Evolutionary conservation across 2,888 invertebrate genomes (phyloP).

Genomic region (Stenotaenia linearis): DNA sequence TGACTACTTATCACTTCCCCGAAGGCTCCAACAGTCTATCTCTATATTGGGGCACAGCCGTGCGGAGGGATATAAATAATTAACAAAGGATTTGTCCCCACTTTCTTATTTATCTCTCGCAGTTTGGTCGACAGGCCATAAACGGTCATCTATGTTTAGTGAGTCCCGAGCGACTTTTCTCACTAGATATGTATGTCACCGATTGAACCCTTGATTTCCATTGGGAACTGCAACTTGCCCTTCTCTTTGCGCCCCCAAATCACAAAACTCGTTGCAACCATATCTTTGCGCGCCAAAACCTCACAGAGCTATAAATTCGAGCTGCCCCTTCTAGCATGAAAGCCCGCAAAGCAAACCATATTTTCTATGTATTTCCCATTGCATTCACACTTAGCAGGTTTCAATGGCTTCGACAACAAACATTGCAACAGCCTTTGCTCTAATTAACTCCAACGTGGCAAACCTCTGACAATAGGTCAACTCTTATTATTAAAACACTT

Average conservation of each 20-base stretch:
- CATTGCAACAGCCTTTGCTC: too few species aligned
- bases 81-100: background rate
- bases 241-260: background rate
- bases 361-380: too few species aligned
- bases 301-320: background rate
- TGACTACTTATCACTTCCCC: too few species aligned
- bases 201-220: conserved; percentile 11
- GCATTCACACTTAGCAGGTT: too few species aligned
- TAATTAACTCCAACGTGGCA: too few species aligned
- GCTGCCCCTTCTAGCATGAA: too few species aligned
- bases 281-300: background rate
- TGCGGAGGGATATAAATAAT: background rate
- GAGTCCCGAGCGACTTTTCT: background rate
- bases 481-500: too few species aligned
- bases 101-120: background rate
- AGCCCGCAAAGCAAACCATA: too few species aligned
- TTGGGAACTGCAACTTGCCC: background rate
- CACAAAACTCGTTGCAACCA: background rate
- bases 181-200: background rate
- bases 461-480: too few species aligned
- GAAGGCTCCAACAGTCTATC: too few species aligned
- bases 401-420: too few species aligned
- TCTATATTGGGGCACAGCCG: too few species aligned
- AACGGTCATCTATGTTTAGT: background rate
- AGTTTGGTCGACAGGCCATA: background rate